Evolutionary conservation across 1,140 invertebrate genomes (phyloP), one percentile per base, ranked within the genome.

Genomic region (Nasonia vitripennis): DNA sequence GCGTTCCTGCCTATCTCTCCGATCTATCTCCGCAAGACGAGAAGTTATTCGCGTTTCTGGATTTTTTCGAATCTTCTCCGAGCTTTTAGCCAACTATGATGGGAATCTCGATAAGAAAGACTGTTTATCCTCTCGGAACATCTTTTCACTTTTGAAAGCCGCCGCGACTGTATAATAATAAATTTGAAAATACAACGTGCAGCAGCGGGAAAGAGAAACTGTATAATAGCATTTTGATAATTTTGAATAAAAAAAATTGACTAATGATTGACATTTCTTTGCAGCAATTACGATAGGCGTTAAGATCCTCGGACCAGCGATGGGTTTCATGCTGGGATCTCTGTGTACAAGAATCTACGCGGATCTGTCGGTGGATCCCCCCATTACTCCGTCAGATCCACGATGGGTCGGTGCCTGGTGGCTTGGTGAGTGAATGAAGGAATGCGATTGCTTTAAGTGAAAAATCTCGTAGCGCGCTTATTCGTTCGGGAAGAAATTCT

Each of bases 321-420:
- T 98, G 20, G 98, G 98, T 1, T 98, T 98, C 89, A 96, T 98
- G 23, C 94, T 99, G 17, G 98, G 98, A n/a, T 97, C 97, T 2
- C 92, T 98, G 14, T 98, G 98, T 91, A 98, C 98, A 0, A 95
- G 96, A 87, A 94, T 98, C 78, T 98, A 98, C 90, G 97, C 97
- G 31, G 96, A 98, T 92, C 95, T 98, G 5, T 94, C 95, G 1
- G 92, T 94, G 7, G 95, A 96, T 90, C 96, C 97, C 9, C 95
- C 95, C 87, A 96, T 97, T 86, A 95, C 96, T 83, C 96, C 97
- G 55, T 95, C 94, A n/a, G 97, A 98, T 94, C 97, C 97, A 1
- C 95, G 96, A 91, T 98, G 97, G 97, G 96, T 98, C 34, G 97
- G 97, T 31, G 97, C 97, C 70, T 98, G 97, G 98, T 98, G 97